Percentiles rank a stretch among this genome's conserved stretches.
Evolutionary conservation across 2,113 vertebrate genomes (phyloP).

Genomic region (Otocyon megalotis): DNA sequence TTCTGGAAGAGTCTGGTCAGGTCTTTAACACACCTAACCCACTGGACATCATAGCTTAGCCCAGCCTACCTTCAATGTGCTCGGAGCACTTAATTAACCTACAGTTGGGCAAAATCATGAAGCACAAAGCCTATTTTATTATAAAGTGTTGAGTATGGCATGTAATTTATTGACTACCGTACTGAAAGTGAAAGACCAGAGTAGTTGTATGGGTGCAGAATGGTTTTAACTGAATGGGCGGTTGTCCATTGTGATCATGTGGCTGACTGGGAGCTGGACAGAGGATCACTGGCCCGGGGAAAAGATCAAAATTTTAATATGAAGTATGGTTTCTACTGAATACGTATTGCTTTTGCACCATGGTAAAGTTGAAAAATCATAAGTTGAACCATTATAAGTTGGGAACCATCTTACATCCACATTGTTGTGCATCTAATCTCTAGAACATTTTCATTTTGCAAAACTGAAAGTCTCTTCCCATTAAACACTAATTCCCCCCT

Average conservation of each 20-base stretch:
- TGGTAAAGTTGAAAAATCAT: neutral
- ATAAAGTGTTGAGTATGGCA: neutral
- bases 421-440: neutral
- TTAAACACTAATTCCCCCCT: neutral
- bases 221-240: neutral
- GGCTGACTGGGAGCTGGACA: neutral
- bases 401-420: neutral
- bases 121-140: neutral
- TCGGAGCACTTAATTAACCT: neutral
- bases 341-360: neutral
- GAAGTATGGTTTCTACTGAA: neutral
- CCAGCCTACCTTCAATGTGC: neutral
- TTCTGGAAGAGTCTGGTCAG: slow-evolving; percentile 97
- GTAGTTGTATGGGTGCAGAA: neutral
- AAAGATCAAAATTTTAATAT: neutral
- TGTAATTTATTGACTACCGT: neutral
- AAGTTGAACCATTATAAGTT: neutral
- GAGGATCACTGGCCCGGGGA: neutral
- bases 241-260: neutral
- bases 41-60: neutral
- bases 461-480: neutral
- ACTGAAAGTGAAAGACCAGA: neutral
- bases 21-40: slow-evolving; percentile 81
- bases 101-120: neutral
- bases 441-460: neutral